Evolutionary conservation across 2,888 invertebrate genomes (phyloP).

Genomic region (Dasysyrphus albostriatus): DNA sequence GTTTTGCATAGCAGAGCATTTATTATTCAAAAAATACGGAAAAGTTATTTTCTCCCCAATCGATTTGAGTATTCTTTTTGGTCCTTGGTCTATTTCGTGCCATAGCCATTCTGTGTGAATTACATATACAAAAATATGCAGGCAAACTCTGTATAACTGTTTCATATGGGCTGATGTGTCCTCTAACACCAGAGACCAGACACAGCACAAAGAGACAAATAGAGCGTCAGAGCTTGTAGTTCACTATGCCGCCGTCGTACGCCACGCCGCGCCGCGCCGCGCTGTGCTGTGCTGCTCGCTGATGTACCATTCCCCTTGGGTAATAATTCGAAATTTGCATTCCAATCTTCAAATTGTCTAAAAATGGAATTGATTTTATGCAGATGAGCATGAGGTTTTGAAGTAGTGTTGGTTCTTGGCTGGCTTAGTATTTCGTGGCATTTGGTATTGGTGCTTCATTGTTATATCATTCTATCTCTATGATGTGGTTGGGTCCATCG

Average conservation of each 20-base stretch:
- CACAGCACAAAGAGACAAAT: slow-evolving; percentile 48
- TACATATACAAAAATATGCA: slow-evolving; percentile 40
- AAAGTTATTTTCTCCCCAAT: slow-evolving; percentile 74
- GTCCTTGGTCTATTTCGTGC: slow-evolving; percentile 58
- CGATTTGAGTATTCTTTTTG: slow-evolving; percentile 53
- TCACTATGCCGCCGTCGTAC: background rate
- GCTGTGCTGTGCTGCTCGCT: background rate
- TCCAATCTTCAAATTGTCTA: slow-evolving; percentile 84
- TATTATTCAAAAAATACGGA: slow-evolving; percentile 81
- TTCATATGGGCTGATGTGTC: slow-evolving; percentile 53
- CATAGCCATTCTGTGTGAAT: slow-evolving; percentile 49
- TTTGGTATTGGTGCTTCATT: slow-evolving; percentile 44
- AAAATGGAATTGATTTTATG: slow-evolving; percentile 84
- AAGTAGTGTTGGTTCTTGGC: slow-evolving; percentile 20
- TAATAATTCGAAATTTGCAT: slow-evolving; percentile 83
- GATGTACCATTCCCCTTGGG: slow-evolving; percentile 78
- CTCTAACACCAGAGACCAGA: slow-evolving; percentile 43
- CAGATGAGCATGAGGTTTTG: slow-evolving; percentile 82
- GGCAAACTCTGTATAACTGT: slow-evolving; percentile 25
- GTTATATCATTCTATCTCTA: slow-evolving; percentile 43
- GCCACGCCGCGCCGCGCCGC: slow-evolving; percentile 11
- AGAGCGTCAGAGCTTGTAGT: slow-evolving; percentile 28
- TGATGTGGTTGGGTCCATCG: slow-evolving; percentile 52
- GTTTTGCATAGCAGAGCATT: slow-evolving; percentile 80
- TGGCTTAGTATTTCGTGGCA: slow-evolving; percentile 23